Conservation (phyloP, 2,113 vertebrate species). For the Corythaixoides concolor region DNA sequence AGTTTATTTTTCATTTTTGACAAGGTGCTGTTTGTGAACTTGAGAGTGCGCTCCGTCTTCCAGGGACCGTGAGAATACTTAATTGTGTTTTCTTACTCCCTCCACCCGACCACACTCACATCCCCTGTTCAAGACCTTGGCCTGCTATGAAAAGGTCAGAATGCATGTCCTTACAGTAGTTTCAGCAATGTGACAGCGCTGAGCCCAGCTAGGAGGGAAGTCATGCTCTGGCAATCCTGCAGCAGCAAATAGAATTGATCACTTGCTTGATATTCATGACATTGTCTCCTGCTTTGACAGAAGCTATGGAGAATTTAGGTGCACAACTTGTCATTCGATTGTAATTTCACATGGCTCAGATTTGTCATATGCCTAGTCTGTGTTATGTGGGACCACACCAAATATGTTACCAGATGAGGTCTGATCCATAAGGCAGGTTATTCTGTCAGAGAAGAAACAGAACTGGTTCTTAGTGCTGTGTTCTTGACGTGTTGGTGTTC, state of each 20-base stretch:
- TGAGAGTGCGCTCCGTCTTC: neutral
- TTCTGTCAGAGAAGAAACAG: neutral
- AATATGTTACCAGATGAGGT: neutral
- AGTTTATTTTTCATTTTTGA: neutral
- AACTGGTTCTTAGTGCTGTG: neutral
- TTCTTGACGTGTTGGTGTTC: neutral
- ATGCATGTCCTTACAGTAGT: neutral
- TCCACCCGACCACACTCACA: neutral
- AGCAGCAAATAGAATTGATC: fast-evolving
- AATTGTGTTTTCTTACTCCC: neutral
- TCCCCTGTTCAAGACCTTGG: neutral
- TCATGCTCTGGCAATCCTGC: neutral
- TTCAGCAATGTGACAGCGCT: neutral
- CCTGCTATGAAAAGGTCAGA: neutral
- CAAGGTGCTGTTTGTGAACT: neutral
- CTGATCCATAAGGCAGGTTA: neutral
- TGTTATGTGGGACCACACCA: neutral
- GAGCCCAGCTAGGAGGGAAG: neutral
- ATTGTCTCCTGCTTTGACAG: neutral
- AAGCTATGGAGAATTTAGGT: neutral
- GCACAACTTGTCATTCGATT: neutral
- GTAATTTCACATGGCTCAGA: neutral
- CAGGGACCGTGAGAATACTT: neutral
- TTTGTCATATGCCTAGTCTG: neutral
- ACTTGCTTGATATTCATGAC: neutral